Percentiles rank a stretch among this genome's conserved stretches.
phyloP scores from a whole-genome alignment of 2,113 vertebrate genomes.

The Lepus timidus region DNA sequence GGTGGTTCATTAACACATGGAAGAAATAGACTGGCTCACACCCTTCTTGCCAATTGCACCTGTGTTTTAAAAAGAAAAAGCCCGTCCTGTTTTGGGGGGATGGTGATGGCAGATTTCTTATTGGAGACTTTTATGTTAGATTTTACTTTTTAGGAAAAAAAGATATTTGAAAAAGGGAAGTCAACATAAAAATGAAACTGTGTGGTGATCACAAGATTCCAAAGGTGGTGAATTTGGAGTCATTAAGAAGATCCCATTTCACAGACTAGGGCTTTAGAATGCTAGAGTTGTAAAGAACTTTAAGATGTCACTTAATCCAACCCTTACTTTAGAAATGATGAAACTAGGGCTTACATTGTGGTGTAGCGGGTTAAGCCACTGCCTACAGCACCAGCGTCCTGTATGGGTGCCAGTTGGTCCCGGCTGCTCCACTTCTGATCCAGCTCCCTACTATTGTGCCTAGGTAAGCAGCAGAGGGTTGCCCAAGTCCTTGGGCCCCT shows the following conservation, averaged over 20 bases:
- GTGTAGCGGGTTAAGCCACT: no score
- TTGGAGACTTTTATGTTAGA: conserved; percentile 21
- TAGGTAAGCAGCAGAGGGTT: no score
- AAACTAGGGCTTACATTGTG: no score
- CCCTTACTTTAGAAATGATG: conserved; percentile 15
- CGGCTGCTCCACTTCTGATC: no score
- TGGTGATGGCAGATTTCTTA: conserved; percentile 20
- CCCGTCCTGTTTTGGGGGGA: not conserved
- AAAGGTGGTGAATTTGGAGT: not conserved
- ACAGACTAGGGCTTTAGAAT: conserved; percentile 7
- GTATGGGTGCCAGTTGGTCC: no score
- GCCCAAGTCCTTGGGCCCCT: no score
- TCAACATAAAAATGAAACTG: not conserved
- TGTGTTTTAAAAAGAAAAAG: conserved; percentile 56
- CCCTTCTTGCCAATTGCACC: conserved; percentile 41
- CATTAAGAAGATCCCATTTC: conserved; percentile 28
- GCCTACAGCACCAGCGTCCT: no score
- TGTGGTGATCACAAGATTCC: not conserved
- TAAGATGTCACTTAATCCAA: not conserved
- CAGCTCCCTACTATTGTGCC: no score
- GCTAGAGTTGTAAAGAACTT: conserved; percentile 11
- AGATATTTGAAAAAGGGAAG: conserved; percentile 41
- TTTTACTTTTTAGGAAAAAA: conserved; percentile 39
- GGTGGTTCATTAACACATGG: conserved; percentile 80
- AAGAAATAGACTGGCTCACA: conserved; percentile 60